Evolutionary conservation across 2,888 invertebrate species (phyloP).

Genomic region (Megastigmus dorsalis): DNA sequence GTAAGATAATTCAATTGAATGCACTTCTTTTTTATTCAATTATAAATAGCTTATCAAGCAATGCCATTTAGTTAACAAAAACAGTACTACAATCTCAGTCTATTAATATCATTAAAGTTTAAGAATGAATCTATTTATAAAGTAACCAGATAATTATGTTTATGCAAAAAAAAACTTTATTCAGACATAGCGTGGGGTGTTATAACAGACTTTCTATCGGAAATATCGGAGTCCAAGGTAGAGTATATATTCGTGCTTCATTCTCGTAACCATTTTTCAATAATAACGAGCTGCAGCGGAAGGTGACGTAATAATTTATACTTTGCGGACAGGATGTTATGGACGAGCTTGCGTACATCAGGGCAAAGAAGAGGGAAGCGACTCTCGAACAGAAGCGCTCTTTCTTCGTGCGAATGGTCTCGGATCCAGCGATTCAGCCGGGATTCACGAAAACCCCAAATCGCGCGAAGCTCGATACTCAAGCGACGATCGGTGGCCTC

Average conservation of each 20-base stretch:
- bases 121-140: neutral
- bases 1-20: conserved; percentile 72
- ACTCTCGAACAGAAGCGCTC: conserved; percentile 93
- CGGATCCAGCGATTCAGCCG: conserved; percentile 90
- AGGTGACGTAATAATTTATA: neutral
- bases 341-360: conserved; percentile 85
- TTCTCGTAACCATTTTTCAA: no score
- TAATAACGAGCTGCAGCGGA: neutral
- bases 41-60: neutral
- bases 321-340: conserved; percentile 75
- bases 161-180: neutral
- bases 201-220: conserved; percentile 87
- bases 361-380: conserved; percentile 84
- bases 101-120: no score
- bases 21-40: neutral
- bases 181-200: conserved; percentile 89
- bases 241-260: neutral
- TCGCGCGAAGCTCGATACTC: conserved; percentile 68
- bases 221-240: conserved; percentile 82
- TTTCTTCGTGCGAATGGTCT: conserved; percentile 98
- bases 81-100: no score
- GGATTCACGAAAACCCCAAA: conserved; percentile 73
- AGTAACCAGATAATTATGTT: neutral
- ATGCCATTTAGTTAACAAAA: no score
- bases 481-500: conserved; percentile 68